Conservation (phyloP, 2,888 invertebrate genomes). For the Nowickia ferox region DNA sequence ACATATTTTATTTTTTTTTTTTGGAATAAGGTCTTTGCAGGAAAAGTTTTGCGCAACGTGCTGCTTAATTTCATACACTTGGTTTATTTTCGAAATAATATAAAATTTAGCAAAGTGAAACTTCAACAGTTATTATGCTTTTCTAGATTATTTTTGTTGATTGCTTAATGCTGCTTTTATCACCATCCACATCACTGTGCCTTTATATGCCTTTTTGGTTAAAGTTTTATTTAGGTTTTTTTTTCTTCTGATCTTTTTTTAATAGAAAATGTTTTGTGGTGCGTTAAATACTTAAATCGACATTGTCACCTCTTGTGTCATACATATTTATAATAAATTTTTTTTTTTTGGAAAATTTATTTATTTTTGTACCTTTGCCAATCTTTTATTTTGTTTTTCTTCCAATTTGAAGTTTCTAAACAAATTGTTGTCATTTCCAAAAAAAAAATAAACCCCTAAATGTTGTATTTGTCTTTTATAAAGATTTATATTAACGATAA, state of each 20-base stretch:
- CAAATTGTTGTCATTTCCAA: constrained; percentile 51
- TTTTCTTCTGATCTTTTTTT: constrained; percentile 6
- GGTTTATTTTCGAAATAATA: no score
- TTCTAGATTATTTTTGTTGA: no score
- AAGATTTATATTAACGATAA: constrained; percentile 50
- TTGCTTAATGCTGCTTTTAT: no score
- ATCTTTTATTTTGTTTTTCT: constrained; percentile 13
- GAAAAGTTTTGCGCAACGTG: no score
- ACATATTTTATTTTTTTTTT: no score
- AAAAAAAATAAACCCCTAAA: constrained; percentile 53
- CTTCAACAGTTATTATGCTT: no score
- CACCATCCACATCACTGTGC: neutral
- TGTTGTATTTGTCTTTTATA: constrained; percentile 42
- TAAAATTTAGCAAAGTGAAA: no score
- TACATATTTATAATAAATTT: constrained; percentile 34
- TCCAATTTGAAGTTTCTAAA: constrained; percentile 34
- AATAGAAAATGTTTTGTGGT: constrained; percentile 59
- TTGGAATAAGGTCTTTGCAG: no score
- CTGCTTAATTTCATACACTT: no score
- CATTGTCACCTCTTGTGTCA: constrained; percentile 71
- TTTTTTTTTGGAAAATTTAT: constrained; percentile 24
- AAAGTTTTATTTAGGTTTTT: constrained; percentile 27
- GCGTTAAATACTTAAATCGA: constrained; percentile 70
- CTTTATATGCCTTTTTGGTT: neutral
- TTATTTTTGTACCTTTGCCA: constrained; percentile 26